Evolutionary conservation across 1,140 invertebrate species (phyloP), one percentile per base, ranked within the genome.

Genomic region (Zaprionus ornatus): DNA sequence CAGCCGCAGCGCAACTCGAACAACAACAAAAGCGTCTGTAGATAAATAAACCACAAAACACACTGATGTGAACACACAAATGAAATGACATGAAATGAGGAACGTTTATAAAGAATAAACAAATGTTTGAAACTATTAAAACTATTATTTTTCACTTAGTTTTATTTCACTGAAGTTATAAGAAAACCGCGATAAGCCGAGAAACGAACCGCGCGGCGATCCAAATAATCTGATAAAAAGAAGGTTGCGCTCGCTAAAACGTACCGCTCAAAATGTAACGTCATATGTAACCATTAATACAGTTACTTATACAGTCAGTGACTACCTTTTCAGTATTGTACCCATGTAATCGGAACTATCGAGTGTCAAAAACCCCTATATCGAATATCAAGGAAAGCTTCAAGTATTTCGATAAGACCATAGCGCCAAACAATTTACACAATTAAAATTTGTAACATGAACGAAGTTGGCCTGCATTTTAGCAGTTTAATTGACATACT

Each of bases 61-160:
- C 67, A 76, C 63, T 77, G 70, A 67, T 72, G 56, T 71, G 74
- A 54, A 72, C 57, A 78, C 61, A 70, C 71, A 82, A 77, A 80
- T 48, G 54, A 84, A 61, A 82, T 74, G 76, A 87, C 68, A 85
- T 68, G 77, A 87, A 82, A 87, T 80, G 79, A 80, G 68, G 70
- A 88, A 90, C 67, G 84, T 88, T 88, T 88, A 88, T 87, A 87
- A 87, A 79, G 85, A 88, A 88, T 88, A 88, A 88, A 88, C 70
- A 88, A 88, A 80, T 88, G 84, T 88, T 88, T 88, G 85, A 88
- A 87, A 88, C 84, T 79, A 88, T 69, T 57, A 80, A 73, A 42
- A 40, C 23, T 70, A 74, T 21, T 59, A 74, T 21, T 67, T 62
- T 13, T 68, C 12, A 21, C 25, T 55, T 74, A 1, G 57, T 62